Evolutionary conservation across 1,140 invertebrate genomes (phyloP).

Genomic region (Hestina assimilis): DNA sequence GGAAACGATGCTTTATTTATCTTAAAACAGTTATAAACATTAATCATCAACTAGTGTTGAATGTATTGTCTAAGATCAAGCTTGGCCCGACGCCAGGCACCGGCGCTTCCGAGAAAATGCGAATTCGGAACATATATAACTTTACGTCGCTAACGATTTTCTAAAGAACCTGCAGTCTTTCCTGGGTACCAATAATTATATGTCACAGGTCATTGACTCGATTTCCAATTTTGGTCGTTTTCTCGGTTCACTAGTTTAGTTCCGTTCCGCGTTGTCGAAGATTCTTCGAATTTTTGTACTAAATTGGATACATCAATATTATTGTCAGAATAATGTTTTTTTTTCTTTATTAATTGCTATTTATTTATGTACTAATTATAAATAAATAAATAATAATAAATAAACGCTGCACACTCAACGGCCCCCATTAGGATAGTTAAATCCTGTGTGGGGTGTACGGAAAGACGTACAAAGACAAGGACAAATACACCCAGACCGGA

Average conservation of each 20-base stretch:
- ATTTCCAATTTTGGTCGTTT: slow-evolving; percentile 18
- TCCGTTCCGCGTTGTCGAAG: not conserved
- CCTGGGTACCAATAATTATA: slow-evolving; percentile 17
- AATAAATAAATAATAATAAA: too few species aligned
- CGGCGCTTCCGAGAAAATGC: slow-evolving; percentile 32
- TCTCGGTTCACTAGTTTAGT: slow-evolving; percentile 6
- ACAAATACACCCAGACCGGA: too few species aligned
- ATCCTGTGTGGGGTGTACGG: too few species aligned
- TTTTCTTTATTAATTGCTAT: too few species aligned
- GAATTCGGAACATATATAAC: slow-evolving; percentile 31
- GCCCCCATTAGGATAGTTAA: too few species aligned
- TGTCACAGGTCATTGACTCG: slow-evolving; percentile 29
- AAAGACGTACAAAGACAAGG: too few species aligned
- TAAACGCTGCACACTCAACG: too few species aligned
- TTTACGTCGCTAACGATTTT: slow-evolving; percentile 41
- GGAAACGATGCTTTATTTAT: not conserved
- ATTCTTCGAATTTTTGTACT: not conserved
- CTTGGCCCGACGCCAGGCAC: slow-evolving; percentile 28
- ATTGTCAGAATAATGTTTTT: too few species aligned
- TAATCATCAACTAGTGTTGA: slow-evolving; percentile 16
- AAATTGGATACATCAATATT: not conserved
- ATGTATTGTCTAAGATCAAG: slow-evolving; percentile 25
- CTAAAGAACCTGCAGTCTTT: slow-evolving; percentile 33
- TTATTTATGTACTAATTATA: too few species aligned
- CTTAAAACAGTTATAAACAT: slow-evolving; percentile 12